Percentiles rank a stretch among this genome's conserved stretches.
These are phyloP conservation scores for Pseudorhiza aurosa DNA, from an alignment of 30 jellyfish, hydroid and myxozoan species.

Conservation along the genomic window DNA sequence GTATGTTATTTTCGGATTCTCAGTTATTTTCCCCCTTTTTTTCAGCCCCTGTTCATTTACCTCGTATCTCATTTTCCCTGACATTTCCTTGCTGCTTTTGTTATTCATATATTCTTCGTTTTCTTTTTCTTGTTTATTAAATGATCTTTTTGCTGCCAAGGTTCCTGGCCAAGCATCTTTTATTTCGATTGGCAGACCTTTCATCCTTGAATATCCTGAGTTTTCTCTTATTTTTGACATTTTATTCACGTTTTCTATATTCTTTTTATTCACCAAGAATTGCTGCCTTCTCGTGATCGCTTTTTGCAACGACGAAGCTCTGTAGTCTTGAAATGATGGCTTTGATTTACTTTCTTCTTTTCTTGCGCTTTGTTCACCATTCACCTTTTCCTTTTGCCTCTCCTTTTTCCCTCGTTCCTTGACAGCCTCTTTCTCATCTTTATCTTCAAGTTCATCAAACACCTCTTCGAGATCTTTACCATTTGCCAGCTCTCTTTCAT, in stretches of 20 bases:
- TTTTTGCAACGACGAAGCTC: not conserved
- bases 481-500: conserved; percentile 39
- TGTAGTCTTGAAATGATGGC: not conserved
- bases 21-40: not conserved
- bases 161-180: conserved; percentile 39
- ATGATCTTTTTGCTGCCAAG: conserved; percentile 3
- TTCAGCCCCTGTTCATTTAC: not conserved
- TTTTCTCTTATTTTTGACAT: not conserved
- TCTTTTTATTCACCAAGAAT: not conserved
- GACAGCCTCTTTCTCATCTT: conserved; percentile 21
- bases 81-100: not conserved
- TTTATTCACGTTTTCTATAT: not conserved
- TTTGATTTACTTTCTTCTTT: not conserved
- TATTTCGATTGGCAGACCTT: conserved; percentile 21
- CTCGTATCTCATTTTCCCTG: too few relatives aligned
- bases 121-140: not conserved
- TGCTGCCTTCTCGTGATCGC: conserved; percentile 38
- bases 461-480: conserved; percentile 47
- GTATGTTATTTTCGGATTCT: conserved; percentile 8
- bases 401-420: not conserved
- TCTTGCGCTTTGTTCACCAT: not conserved
- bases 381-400: not conserved
- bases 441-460: conserved; percentile 43
- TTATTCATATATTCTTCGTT: not conserved
- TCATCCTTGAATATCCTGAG: not conserved